Evolutionary conservation across 1,140 invertebrate species (phyloP).

Genomic region (Ceratosolen fusciceps): DNA sequence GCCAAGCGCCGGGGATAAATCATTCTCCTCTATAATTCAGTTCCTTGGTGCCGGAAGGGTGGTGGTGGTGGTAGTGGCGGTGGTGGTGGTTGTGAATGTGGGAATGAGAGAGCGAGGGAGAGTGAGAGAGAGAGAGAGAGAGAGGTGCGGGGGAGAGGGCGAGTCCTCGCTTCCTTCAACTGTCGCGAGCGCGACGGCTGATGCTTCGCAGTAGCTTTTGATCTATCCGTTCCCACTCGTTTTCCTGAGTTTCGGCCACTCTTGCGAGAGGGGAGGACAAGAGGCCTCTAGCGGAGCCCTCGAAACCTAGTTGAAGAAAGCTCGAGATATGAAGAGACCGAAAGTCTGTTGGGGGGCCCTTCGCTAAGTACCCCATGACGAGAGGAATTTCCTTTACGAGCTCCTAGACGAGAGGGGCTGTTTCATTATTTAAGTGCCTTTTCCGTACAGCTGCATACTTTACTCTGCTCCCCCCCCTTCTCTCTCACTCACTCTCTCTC

Average conservation of each 20-base stretch:
- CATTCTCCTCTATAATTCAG: not conserved
- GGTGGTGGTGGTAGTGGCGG: too few relatives aligned
- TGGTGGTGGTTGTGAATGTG: too few relatives aligned
- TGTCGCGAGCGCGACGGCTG: too few relatives aligned
- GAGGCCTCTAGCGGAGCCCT: conserved; percentile 1
- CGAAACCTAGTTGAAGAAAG: not conserved
- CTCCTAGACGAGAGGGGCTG: conserved; percentile 18
- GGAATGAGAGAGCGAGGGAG: too few relatives aligned
- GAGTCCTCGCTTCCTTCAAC: not conserved
- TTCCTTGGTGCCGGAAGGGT: too few relatives aligned
- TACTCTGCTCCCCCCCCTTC: not conserved
- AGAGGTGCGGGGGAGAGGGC: too few relatives aligned
- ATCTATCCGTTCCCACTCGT: not conserved
- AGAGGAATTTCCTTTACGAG: conserved; percentile 24
- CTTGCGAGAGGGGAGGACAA: conserved; percentile 12
- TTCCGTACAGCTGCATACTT: not conserved
- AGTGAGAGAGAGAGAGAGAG: too few relatives aligned
- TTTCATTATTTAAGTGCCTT: conserved; percentile 17
- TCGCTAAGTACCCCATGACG: conserved; percentile 10
- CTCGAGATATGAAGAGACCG: not conserved
- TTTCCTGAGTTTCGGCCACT: conserved; percentile 10
- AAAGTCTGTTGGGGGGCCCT: not conserved
- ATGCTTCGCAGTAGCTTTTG: not conserved
- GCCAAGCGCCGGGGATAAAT: not conserved
- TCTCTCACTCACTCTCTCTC: too few relatives aligned